Conservation (phyloP, 2,888 invertebrate species). For the Oithona nana region DNA sequence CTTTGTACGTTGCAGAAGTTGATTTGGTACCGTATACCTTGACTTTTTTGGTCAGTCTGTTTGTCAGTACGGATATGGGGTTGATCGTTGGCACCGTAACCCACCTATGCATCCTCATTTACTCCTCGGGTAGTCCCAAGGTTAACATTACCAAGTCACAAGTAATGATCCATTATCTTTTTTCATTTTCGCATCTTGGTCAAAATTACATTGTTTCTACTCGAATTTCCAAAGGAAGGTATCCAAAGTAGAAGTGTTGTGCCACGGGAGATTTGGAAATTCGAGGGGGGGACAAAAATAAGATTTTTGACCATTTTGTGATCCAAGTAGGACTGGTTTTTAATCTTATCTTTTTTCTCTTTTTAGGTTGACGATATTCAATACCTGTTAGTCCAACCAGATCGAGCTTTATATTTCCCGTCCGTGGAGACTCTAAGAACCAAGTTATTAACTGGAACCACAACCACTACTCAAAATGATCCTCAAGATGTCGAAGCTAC, state of each 20-base stretch:
- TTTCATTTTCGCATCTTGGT: too few species aligned
- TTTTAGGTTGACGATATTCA: background rate
- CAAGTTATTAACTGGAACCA: background rate
- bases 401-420: slow-evolving; percentile 1
- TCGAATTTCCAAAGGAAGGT: too few species aligned
- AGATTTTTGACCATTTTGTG: too few species aligned
- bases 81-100: slow-evolving; percentile 8
- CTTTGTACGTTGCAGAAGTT: background rate
- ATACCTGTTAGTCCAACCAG: background rate
- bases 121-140: slow-evolving; percentile 3
- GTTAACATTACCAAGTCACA: background rate
- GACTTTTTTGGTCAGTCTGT: slow-evolving; percentile 13
- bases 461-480: background rate
- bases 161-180: background rate
- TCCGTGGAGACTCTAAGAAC: background rate
- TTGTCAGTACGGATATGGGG: slow-evolving; percentile 5
- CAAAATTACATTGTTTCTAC: too few species aligned
- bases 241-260: too few species aligned
- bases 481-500: background rate
- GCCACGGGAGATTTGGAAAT: too few species aligned
- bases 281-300: too few species aligned
- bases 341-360: background rate
- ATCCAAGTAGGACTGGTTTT: too few species aligned
- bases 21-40: slow-evolving; percentile 10
- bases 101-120: slow-evolving; percentile 4